Conservation (phyloP, 1,140 invertebrate genomes). For the Drosophila grimshawi region DNA sequence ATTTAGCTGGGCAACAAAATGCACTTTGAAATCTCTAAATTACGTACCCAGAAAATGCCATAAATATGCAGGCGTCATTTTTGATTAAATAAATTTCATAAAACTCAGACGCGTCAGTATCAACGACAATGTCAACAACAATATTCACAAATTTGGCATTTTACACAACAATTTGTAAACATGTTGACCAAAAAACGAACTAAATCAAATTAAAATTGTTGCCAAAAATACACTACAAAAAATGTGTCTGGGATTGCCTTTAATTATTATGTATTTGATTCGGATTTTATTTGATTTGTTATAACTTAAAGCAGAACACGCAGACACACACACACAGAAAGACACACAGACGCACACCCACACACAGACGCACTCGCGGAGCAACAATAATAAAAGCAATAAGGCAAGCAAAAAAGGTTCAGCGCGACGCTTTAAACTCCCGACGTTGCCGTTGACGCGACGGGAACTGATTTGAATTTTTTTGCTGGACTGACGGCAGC, state of each 20-base stretch:
- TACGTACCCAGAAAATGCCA: slow-evolving; percentile 40
- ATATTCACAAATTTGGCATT: slow-evolving; percentile 29
- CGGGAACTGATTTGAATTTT: slow-evolving; percentile 74
- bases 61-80: slow-evolving; percentile 52
- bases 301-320: slow-evolving; percentile 31
- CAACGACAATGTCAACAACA: background rate
- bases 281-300: slow-evolving; percentile 46
- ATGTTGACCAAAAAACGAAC: background rate
- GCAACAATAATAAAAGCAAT: slow-evolving; percentile 16
- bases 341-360: slow-evolving; percentile 5
- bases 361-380: slow-evolving; percentile 25
- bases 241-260: slow-evolving; percentile 1
- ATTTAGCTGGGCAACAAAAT: background rate
- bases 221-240: slow-evolving; percentile 20
- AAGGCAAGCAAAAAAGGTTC: slow-evolving; percentile 10
- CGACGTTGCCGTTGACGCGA: slow-evolving; percentile 51
- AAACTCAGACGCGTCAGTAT: slow-evolving; percentile 1
- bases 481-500: slow-evolving; percentile 37
- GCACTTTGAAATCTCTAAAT: background rate
- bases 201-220: background rate
- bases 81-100: slow-evolving; percentile 30
- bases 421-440: slow-evolving; percentile 29
- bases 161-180: slow-evolving; percentile 12
- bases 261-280: slow-evolving; percentile 30
- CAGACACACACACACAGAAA: slow-evolving; percentile 11